These are phyloP conservation scores for Tamandua tetradactyla DNA, from an alignment of 2,797 vertebrate species.

Conservation along the genomic window DNA sequence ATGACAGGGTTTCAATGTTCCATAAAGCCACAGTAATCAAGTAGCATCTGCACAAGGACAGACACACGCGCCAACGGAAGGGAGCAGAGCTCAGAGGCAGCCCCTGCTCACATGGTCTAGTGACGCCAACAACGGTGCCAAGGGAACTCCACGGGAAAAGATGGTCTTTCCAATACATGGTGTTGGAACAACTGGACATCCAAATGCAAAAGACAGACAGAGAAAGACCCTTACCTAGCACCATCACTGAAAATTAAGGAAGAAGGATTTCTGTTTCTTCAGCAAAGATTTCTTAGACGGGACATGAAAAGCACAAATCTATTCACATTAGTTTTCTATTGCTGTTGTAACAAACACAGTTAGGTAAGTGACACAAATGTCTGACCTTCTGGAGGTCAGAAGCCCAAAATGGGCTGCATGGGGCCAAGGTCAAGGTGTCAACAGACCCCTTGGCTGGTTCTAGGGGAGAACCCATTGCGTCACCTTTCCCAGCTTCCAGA, in stretches of 20 bases:
- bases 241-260: not conserved
- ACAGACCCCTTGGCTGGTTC: not conserved
- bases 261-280: not conserved
- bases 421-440: not conserved
- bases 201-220: no score
- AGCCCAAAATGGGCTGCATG: not conserved
- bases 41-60: no score
- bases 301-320: not conserved
- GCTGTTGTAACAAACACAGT: not conserved
- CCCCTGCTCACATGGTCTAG: not conserved
- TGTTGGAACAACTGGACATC: no score
- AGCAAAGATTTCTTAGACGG: not conserved
- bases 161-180: not conserved
- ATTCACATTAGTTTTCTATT: not conserved
- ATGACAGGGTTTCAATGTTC: not conserved
- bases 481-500: not conserved
- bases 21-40: not conserved
- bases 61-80: not conserved
- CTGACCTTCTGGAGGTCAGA: no score
- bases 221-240: not conserved
- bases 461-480: not conserved
- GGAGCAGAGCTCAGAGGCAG: not conserved
- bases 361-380: not conserved
- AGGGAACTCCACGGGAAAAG: not conserved
- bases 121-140: not conserved